Evolutionary conservation across 2,113 vertebrate genomes (phyloP).

Genomic region (Ictalurus punctatus): DNA sequence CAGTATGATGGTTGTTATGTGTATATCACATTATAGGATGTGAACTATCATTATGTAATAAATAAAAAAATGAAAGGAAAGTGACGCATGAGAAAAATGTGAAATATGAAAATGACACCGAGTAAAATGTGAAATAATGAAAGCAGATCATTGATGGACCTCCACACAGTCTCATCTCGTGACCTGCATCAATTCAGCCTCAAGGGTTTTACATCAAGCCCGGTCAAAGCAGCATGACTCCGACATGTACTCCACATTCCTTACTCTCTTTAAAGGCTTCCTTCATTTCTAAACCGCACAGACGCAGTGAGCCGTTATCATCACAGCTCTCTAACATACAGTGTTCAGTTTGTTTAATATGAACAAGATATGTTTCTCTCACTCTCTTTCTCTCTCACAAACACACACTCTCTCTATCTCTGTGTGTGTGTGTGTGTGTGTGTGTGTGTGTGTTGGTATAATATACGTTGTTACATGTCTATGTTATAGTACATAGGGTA

Average conservation of each 20-base stretch:
- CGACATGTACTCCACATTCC: constrained; percentile 9
- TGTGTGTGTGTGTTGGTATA: background rate
- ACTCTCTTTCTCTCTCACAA: too few relatives aligned
- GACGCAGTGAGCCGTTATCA: background rate
- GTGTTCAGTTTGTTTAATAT: background rate
- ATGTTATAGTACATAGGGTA: background rate
- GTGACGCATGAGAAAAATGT: background rate
- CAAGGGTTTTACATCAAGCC: constrained; percentile 29
- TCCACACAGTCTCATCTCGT: constrained; percentile 43
- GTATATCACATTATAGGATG: background rate
- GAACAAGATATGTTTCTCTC: background rate
- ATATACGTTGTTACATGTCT: background rate
- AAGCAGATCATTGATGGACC: constrained; percentile 45
- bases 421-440: too few relatives aligned
- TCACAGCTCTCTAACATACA: background rate
- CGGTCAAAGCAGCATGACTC: constrained; percentile 28
- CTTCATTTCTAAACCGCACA: constrained; percentile 17
- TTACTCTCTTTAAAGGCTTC: background rate
- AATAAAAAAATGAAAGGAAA: background rate
- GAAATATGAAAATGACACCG: background rate
- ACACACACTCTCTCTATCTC: too few relatives aligned
- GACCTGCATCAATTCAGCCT: constrained; percentile 48
- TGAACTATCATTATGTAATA: background rate
- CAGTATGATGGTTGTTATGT: background rate
- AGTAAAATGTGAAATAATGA: constrained; percentile 29